Percentiles rank a stretch among this genome's conserved stretches.
These are phyloP conservation scores for Athalia rosae DNA, from an alignment of 2,888 invertebrate species.

Conservation along the genomic window DNA sequence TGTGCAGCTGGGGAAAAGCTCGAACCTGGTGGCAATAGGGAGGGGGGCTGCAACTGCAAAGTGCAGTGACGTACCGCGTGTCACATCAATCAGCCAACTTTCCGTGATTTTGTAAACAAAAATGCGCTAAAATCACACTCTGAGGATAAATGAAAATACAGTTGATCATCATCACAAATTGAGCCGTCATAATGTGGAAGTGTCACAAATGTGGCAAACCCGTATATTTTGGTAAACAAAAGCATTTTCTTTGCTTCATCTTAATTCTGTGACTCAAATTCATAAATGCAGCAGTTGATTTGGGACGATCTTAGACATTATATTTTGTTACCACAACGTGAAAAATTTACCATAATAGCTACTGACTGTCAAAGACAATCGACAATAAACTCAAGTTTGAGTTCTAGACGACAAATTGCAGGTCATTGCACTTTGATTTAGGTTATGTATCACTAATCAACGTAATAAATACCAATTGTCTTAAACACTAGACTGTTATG, in stretches of 20 bases:
- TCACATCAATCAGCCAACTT: neutral
- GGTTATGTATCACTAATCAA: conserved; percentile 51
- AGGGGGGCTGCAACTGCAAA: neutral
- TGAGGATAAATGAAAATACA: neutral
- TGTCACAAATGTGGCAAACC: conserved; percentile 89
- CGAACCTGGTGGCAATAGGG: no score
- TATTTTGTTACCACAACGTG: neutral
- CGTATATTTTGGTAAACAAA: conserved; percentile 83
- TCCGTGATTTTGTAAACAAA: conserved; percentile 31
- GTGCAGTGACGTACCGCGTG: conserved; percentile 42
- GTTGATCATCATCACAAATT: conserved; percentile 13
- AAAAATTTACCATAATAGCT: neutral
- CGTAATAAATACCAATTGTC: conserved; percentile 16
- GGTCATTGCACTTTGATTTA: conserved; percentile 57
- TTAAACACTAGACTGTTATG: neutral
- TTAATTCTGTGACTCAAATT: conserved; percentile 29
- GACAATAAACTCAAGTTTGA: neutral
- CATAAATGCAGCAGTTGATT: no score
- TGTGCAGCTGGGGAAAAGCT: no score
- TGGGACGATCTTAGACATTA: no score
- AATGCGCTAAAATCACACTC: conserved; percentile 19
- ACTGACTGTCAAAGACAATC: neutral
- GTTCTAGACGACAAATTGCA: conserved; percentile 24
- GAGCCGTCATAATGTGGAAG: conserved; percentile 82
- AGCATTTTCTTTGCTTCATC: conserved; percentile 41